A percentile compares a stretch with the other conserved stretches of the same genome.
These are phyloP conservation scores for Percina caprodes DNA, from an alignment of 2,113 vertebrate species.

Conservation along the genomic window DNA sequence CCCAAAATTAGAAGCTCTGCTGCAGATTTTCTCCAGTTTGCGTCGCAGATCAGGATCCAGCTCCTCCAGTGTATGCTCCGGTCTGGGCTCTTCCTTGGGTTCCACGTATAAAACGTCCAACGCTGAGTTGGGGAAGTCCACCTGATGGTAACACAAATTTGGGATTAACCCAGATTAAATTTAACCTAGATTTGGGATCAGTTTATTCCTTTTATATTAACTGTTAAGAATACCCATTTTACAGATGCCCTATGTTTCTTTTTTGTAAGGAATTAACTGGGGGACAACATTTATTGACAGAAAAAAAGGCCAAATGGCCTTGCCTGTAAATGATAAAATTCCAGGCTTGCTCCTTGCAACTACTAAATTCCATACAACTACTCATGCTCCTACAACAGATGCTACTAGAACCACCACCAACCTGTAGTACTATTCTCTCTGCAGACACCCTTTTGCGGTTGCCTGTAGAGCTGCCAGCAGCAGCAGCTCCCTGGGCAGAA, in stretches of 20 bases:
- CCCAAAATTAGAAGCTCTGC: conserved; percentile 89
- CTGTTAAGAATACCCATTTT: not conserved
- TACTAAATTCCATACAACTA: not conserved
- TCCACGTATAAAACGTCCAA: conserved; percentile 90
- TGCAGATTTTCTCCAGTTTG: conserved; percentile 90
- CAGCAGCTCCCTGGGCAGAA: conserved; percentile 76
- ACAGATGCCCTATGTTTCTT: not conserved
- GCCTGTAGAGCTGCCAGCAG: conserved; percentile 70
- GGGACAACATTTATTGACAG: no score
- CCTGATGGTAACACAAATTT: conserved; percentile 75
- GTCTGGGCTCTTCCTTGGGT: conserved; percentile 83
- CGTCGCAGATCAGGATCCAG: conserved; percentile 87
- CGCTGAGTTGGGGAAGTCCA: conserved; percentile 90
- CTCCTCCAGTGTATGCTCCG: conserved; percentile 84
- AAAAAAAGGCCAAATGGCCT: no score
- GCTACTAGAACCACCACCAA: conserved; percentile 51
- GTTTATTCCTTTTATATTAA: not conserved
- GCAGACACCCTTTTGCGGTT: conserved; percentile 83
- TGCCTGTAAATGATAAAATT: no score
- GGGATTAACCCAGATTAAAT: no score
- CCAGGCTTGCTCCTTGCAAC: no score
- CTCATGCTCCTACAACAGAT: not conserved
- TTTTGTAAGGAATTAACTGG: no score
- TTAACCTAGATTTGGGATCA: not conserved
- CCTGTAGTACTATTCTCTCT: conserved; percentile 94